Evolutionary conservation across 37 sponge, comb jelly and placozoan species (phyloP), one percentile per base, ranked within the genome.

Genomic region (Halisarca cf. caerulea): DNA sequence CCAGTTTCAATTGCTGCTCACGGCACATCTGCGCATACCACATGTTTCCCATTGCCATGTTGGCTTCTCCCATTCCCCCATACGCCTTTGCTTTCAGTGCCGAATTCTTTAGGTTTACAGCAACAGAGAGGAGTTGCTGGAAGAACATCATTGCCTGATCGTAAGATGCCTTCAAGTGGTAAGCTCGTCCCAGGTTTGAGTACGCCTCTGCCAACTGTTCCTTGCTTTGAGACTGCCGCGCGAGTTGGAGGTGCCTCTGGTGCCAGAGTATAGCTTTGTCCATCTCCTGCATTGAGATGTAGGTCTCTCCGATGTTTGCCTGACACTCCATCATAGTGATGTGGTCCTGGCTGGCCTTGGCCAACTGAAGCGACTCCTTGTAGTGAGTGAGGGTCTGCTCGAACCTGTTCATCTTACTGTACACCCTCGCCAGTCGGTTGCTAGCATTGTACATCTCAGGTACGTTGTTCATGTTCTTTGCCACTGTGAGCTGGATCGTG

Each of bases 1-100:
- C 75, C 53, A 95, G 81, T 80, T 92, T 92, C 79, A 92, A 84
- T 81, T 95, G 93, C 80, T 92, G 90, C 38, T 95, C 94, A 6
- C 94, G 85, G 83, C 96, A 95, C 81, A 89, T 90, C 88, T 91
- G 96, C 0, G 98, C 98, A 70, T 91, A 85, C 45, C 81, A 84
- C 30, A 91, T 81, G 83, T 91, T 88, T 3, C 87, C 86, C 92
- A 94, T 82, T 24, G 88, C 85, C 39, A 88, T 66, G 83, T 93
- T 93, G 33, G 97, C 94, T 35, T 91, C 90, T 0, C 96, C 98
- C 90, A 98, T 93, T 15, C 93, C 93, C 0, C 96, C 96, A 81
- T 98, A 98, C 0, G 91, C 98, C 18, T 85, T 69, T n/a, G 94
- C 92, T 90, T 95, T 91, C 40, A 93, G 86, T 9, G 23, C 45